Evolutionary conservation across 2,113 vertebrate species (phyloP), one percentile per base, ranked within the genome.

Genomic region (Sceloporus undulatus): DNA sequence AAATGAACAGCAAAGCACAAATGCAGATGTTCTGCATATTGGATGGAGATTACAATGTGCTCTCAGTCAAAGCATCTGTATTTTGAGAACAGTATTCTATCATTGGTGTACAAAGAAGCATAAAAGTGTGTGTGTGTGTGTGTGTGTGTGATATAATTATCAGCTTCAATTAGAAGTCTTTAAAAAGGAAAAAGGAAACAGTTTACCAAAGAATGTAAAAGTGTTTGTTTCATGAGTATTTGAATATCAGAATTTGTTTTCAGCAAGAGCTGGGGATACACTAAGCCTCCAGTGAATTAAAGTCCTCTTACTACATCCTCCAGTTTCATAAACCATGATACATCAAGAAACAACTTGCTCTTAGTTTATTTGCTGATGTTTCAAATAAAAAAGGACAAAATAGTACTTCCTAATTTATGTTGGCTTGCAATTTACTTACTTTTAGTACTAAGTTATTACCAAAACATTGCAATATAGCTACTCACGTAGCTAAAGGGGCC

Each of bases 401-500:
- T 62, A 87, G 78, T 79, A 84, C 87, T 95, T 71, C 85, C 73
- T 90, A 89, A 71, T 90, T 40, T 38, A 65, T 1, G 81, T 92
- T 88, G 91, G 91, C 81, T 84, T 92, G 92, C 87, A 23, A 91
- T 88, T 93, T 94, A 95, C 95, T 97, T 96, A 96, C 96, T 96
- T 93, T 95, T 89, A 97, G 94, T 75, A 96, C 94, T 97, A 97
- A 79, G 91, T 95, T 96, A 97, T 96, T 97, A 97, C 94, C 95
- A 96, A 96, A 97, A 95, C 93, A 94, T 95, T 94, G 92, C 95
- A 96, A 98, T 97, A 97, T 96, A 98, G 97, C 96, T 97, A 99
- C 99, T 99, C 97, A 99, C 99, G 99, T 99, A 96, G 99, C 99
- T 90, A 99, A 98, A 85, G 99, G 99, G 88, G 99, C 99, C 97